Base-by-base conservation (phyloP, 2,888 invertebrate genomes). In the Sinodicranocentrus sp. region DNA sequence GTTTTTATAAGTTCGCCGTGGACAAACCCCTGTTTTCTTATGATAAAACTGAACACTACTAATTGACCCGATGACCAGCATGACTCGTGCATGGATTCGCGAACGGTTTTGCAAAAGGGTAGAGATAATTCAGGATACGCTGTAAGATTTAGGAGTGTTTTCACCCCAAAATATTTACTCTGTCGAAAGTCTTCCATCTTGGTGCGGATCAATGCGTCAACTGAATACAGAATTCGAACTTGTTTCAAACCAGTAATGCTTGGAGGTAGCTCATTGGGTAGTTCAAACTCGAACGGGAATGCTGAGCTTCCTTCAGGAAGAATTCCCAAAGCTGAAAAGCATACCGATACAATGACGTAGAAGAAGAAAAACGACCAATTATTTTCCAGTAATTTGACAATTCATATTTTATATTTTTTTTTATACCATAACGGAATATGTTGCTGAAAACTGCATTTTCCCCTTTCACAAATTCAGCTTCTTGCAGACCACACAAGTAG, bases 401-500 rank as follows among this genome's bases (percentile, higher is more conserved):
- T n/a, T n/a, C n/a, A n/a, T n/a, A n/a, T n/a, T n/a, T n/a, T n/a
- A n/a, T n/a, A n/a, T n/a, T n/a, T n/a, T n/a, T n/a, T n/a, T n/a
- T n/a, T n/a, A n/a, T 52, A 79, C 79, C 72, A 26, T 72, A 79
- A 15, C 71, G 79, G 17, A 72, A 79, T 3, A 72, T 19, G 26
- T 79, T 71, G 3, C 43, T 21, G 43, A 79, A 79, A 21, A 72
- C 71, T 8, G 28, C 39, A 15, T 33, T 28, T 19, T 68, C 65
- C n/a, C 71, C 79, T 19, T 71, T 25, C 21, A 72, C 79, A 54
- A 54, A 65, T 39, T 79, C 71, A 3, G 79, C 71, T 52, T 79
- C 54, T 54, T 71, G 44, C 13, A 79, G 19, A 23, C 79, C 79
- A 65, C 79, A 79, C 84, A 95, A 90, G 90, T 94, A 95, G 90